Base-by-base conservation (phyloP, 2,888 invertebrate genomes). In the Laspeyria flexula region DNA sequence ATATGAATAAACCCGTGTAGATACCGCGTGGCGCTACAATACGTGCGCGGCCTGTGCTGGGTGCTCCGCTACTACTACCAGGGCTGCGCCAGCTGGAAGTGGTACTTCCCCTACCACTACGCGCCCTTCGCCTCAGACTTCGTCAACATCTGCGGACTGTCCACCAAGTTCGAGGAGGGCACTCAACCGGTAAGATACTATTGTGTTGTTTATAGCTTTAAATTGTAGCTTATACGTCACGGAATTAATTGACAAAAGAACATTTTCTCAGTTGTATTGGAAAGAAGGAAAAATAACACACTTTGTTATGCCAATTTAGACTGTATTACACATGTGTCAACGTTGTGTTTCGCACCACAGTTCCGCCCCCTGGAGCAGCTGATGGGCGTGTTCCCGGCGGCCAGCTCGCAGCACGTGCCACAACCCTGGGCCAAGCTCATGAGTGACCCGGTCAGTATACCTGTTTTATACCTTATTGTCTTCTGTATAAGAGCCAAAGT, bases 51-150 rank as follows among this genome's bases (percentile, higher is more conserved):
- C 0, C 93, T 99, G 41, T 98, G 98, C 89, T 99, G 99, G 99
- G 99, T 99, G 47, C 92, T 99, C 21, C 95, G 97, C 68, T 99
- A 99, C 91, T 99, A 99, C 90, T 99, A 99, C 91, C 99, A 99
- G 94, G 99, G 99, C 43, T 99, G 99, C 91, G 97, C 98, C 27
- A 98, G 98, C 12, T 99, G 99, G 99, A 97, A 99, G 90, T 99
- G 99, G 99, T 99, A 99, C 92, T 99, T 98, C 89, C 99, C 99
- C 0, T 99, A 98, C 87, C 99, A 99, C 91, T 99, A 99, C 93
- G 99, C 99, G 12, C 99, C 99, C 5, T 99, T 99, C 91, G 99
- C 99, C 2, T 99, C 99, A 0, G 99, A 99, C 93, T 99, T 99
- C 90, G 94, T 97, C 53, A 97, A 98, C 81, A 96, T 99, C 47